Evolutionary conservation across 2,113 vertebrate species (phyloP).

Genomic region (Silurus asotus): DNA sequence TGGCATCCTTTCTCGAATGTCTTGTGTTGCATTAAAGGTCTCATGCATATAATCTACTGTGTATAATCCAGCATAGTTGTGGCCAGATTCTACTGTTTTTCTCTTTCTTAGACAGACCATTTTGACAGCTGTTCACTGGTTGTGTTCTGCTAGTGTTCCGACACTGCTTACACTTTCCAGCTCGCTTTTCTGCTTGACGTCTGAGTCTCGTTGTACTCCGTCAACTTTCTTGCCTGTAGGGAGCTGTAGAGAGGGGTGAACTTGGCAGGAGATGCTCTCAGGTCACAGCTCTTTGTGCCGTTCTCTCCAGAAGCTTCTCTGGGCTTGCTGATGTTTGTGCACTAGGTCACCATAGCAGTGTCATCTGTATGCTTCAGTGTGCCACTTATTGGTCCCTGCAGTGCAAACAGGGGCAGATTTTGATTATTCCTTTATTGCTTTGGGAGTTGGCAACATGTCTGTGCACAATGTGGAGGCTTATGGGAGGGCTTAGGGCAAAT

Average conservation of each 20-base stretch:
- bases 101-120: not conserved
- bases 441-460: slow-evolving; percentile 34
- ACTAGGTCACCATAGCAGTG: slow-evolving; percentile 30
- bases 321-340: slow-evolving; percentile 40
- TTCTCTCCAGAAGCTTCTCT: slow-evolving; percentile 50
- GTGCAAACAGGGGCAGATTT: slow-evolving; percentile 28
- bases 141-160: not conserved
- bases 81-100: not conserved
- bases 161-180: not conserved
- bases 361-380: slow-evolving; percentile 17
- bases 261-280: slow-evolving; percentile 22
- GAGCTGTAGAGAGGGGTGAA: slow-evolving; percentile 28
- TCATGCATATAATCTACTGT: not conserved
- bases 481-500: slow-evolving; percentile 9
- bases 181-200: slow-evolving; percentile 1
- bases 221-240: slow-evolving; percentile 20
- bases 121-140: not conserved
- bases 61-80: not conserved
- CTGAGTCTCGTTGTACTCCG: slow-evolving; percentile 5
- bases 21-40: not conserved
- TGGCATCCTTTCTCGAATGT: not conserved
- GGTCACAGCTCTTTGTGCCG: slow-evolving; percentile 41
- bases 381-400: slow-evolving; percentile 34
- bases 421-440: slow-evolving; percentile 32
- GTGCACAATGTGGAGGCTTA: slow-evolving; percentile 28